Evolutionary conservation across 2,113 vertebrate species (phyloP).

Genomic region (Mormyrus iriodes): DNA sequence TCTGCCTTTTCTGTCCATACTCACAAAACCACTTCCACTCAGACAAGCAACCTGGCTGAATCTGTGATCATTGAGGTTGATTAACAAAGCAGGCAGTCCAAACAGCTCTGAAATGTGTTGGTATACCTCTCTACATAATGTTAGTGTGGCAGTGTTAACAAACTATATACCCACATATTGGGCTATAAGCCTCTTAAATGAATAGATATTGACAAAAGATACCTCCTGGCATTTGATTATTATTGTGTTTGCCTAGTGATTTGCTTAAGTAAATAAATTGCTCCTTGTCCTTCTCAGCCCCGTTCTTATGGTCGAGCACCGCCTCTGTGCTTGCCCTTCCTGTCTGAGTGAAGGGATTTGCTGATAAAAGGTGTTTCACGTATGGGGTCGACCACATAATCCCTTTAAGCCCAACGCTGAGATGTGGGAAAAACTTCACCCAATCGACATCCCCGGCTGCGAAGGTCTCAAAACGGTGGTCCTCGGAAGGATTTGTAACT

Average conservation of each 20-base stretch:
- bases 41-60: neutral
- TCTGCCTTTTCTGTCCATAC: neutral
- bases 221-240: neutral
- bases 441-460: neutral
- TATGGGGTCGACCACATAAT: conserved; percentile 11
- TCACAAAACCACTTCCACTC: neutral
- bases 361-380: neutral
- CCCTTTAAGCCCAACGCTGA: conserved; percentile 15
- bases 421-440: neutral
- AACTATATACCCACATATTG: neutral
- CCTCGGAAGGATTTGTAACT: neutral
- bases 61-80: neutral
- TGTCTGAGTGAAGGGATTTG: conserved; percentile 13
- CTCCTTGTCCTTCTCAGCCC: neutral
- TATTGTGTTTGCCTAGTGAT: neutral
- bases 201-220: neutral
- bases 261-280: neutral
- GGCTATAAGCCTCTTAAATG: neutral
- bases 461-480: neutral
- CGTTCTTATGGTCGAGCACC: neutral
- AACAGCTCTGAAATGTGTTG: neutral
- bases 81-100: neutral
- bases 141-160: neutral
- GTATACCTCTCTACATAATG: neutral
- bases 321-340: neutral